A percentile compares a stretch with the other conserved stretches of the same genome.
Conservation (phyloP, 2,888 invertebrate species). For the Dasysyrphus tricinctus region DNA sequence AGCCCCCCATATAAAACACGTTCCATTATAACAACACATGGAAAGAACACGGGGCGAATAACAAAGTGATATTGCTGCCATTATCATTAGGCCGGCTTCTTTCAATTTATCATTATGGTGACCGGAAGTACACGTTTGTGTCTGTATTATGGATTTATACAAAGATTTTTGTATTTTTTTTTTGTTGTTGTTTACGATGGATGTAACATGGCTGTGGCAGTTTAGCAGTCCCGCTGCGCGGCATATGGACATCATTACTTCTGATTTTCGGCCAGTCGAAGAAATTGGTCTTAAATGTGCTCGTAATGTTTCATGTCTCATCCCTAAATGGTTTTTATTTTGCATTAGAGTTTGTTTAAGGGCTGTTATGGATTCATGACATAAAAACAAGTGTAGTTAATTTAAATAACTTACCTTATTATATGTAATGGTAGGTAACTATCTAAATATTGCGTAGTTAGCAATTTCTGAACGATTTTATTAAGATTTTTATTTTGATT, state of each 20-base stretch:
- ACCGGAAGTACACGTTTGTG: constrained; percentile 51
- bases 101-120: constrained; percentile 69
- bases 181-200: background rate
- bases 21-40: constrained; percentile 40
- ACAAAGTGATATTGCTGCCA: constrained; percentile 71
- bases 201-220: background rate
- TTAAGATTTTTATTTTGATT: too few species aligned
- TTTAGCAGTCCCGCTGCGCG: constrained; percentile 10
- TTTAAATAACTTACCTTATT: too few species aligned
- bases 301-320: constrained; percentile 47
- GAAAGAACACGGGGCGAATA: constrained; percentile 44
- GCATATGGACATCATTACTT: constrained; percentile 43
- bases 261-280: constrained; percentile 43
- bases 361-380: background rate
- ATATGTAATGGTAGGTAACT: too few species aligned
- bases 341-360: background rate
- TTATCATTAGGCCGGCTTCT: constrained; percentile 69
- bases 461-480: too few species aligned
- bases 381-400: background rate
- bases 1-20: constrained; percentile 14
- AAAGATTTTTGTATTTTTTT: background rate
- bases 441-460: too few species aligned
- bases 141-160: constrained; percentile 51
- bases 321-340: constrained; percentile 64
- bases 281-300: constrained; percentile 55